Percentiles rank a stretch among this genome's conserved stretches.
Evolutionary conservation across 2,113 vertebrate species (phyloP).

Genomic region (Alexandromys fortis): DNA sequence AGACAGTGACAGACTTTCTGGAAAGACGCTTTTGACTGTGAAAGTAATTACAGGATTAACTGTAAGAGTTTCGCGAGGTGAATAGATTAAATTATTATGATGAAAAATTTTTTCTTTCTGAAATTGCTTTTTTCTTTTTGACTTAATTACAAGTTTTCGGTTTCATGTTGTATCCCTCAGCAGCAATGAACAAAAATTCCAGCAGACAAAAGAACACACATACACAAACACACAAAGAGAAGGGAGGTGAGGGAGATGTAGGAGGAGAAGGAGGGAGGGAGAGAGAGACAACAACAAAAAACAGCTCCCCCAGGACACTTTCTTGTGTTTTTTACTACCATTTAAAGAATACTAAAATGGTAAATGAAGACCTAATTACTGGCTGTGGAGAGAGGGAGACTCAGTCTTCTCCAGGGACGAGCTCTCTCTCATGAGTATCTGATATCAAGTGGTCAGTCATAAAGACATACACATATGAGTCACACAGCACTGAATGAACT

Average conservation of each 20-base stretch:
- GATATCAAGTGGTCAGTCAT: no score
- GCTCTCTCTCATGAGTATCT: not conserved
- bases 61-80: not conserved
- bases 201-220: not conserved
- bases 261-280: not conserved
- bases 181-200: not conserved
- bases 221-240: not conserved
- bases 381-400: not conserved
- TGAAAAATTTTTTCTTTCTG: constrained; percentile 39
- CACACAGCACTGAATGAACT: not conserved
- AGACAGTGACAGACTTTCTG: not conserved
- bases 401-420: no score
- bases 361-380: not conserved
- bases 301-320: not conserved
- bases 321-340: not conserved
- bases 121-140: not conserved
- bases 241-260: not conserved
- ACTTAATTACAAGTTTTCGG: constrained; percentile 4
- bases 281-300: not conserved
- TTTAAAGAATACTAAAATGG: constrained; percentile 11
- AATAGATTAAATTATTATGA: not conserved
- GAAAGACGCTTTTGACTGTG: not conserved
- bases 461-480: not conserved
- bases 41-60: not conserved
- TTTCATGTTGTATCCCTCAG: not conserved